A percentile compares a stretch with the other conserved stretches of the same genome.
These are phyloP conservation scores for Argopecten irradians DNA, from an alignment of 1,140 invertebrate species.

Conservation along the genomic window DNA sequence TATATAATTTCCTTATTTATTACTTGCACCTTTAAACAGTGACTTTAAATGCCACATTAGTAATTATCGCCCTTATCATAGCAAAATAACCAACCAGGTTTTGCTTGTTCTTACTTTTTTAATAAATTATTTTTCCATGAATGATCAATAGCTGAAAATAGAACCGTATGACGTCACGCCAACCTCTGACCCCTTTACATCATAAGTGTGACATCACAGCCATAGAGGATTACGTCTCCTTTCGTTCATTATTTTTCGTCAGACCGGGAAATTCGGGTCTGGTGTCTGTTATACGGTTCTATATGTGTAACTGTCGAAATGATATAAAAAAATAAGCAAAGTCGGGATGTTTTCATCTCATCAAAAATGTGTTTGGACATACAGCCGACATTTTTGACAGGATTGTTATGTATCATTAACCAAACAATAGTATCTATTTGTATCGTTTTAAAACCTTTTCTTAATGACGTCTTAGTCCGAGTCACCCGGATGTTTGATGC, in stretches of 20 bases:
- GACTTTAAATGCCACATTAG: constrained; percentile 14
- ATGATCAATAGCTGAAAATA: neutral
- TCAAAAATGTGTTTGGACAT: neutral
- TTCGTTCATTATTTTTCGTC: constrained; percentile 19
- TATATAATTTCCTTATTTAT: neutral
- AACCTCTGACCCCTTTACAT: neutral
- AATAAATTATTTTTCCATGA: neutral
- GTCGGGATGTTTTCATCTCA: neutral
- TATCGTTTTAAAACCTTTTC: neutral
- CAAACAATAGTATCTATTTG: neutral
- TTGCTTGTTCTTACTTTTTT: neutral
- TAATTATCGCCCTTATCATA: neutral
- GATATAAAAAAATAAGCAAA: constrained; percentile 10
- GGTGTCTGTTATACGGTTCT: constrained; percentile 4
- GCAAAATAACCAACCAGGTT: neutral
- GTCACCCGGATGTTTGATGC: neutral
- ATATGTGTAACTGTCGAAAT: neutral
- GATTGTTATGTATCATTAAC: constrained; percentile 9
- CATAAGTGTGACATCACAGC: constrained; percentile 1
- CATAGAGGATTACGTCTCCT: neutral
- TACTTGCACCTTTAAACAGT: neutral
- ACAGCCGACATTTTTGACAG: constrained; percentile 4
- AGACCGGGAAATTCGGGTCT: neutral
- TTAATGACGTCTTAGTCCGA: neutral
- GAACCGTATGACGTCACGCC: constrained; percentile 13